Evolutionary conservation across 64 coral and sea anemone genomes (phyloP), one percentile per base, ranked within the genome.

Genomic region (Platygyra sinensis): DNA sequence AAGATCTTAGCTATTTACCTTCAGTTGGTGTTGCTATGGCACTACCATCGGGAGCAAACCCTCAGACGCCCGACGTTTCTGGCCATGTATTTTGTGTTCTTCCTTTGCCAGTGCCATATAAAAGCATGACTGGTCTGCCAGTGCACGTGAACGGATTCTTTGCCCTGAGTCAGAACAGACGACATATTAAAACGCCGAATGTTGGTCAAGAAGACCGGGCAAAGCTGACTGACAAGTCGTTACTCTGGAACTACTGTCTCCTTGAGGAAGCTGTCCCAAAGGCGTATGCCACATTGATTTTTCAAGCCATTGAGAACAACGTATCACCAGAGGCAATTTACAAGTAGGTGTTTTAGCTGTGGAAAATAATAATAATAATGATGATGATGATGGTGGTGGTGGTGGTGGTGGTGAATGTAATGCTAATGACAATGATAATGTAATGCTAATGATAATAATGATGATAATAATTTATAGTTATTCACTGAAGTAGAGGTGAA

Each of bases 71-170:
- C 3, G 52, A 57, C 22, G 30, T 79, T 29, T 24, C 30, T 46
- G 85, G 83, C 0, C 89, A 88, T 52, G 78, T 98, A 7, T 98
- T 98, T 78, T 98, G 96, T 62, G 90, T 91, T 62, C 83, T 98
- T 49, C 96, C 96, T 22, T 77, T 98, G 19, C 96, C 96, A 10
- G 52, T 95, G 28, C 93, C 95, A 39, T 72, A 60, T 30, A 94
- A 92, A n/a, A 95, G 93, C 84, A 72, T 93, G 50, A 98, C 96
- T 7, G 96, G 96, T 51, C 87, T 98, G 15, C 96, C 96, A 10
- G 90, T 98, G 7, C 96, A 98, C 74, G 96, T 98, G 25, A 98
- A 98, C 64, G 94, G 96, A 13, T 98, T 95, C 65, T 98, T 98
- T 63, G 90, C 93, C 18, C 24, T 98, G 22, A 98, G 87, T 38